Percentiles rank a stretch among this genome's conserved stretches.
Evolutionary conservation across 1,140 invertebrate species (phyloP).

Genomic region (Aphaenogaster rudis): DNA sequence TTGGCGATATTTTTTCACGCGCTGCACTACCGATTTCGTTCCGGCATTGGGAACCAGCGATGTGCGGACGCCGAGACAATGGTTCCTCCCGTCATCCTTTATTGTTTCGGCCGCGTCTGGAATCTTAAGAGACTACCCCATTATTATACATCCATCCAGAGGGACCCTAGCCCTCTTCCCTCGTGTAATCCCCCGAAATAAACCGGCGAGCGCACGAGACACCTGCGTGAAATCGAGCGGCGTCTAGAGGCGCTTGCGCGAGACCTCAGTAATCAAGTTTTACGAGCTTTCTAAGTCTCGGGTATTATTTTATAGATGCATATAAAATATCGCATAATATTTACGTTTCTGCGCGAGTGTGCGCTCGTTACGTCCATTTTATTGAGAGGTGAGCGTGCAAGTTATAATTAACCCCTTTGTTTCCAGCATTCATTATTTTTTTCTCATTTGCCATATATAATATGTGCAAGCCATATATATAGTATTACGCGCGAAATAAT

Average conservation of each 20-base stretch:
- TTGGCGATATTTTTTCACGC: not conserved
- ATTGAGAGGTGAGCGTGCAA: not conserved
- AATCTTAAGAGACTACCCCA: conserved; percentile 77
- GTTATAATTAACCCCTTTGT: not conserved
- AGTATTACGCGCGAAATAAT: not conserved
- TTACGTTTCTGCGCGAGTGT: conserved; percentile 2
- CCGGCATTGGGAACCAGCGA: conserved; percentile 64
- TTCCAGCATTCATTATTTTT: conserved; percentile 1
- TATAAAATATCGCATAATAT: conserved; percentile 29
- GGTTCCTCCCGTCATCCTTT: conserved; percentile 66
- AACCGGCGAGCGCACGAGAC: conserved; percentile 57
- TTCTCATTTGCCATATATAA: not conserved
- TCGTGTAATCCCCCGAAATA: conserved; percentile 66
- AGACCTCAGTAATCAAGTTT: conserved; percentile 44
- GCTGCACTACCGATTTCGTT: conserved; percentile 57
- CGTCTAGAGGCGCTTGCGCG: conserved; percentile 26
- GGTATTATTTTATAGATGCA: conserved; percentile 32
- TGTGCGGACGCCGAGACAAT: conserved; percentile 70
- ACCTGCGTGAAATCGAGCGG: conserved; percentile 72
- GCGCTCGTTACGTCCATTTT: conserved; percentile 12
- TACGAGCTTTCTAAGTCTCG: conserved; percentile 14
- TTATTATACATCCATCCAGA: conserved; percentile 74
- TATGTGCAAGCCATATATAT: not conserved
- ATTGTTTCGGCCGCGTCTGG: conserved; percentile 74
- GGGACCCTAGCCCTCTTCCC: conserved; percentile 22